Conservation (phyloP, 2,797 vertebrate genomes). For the Oreonectes daqikongensis region DNA sequence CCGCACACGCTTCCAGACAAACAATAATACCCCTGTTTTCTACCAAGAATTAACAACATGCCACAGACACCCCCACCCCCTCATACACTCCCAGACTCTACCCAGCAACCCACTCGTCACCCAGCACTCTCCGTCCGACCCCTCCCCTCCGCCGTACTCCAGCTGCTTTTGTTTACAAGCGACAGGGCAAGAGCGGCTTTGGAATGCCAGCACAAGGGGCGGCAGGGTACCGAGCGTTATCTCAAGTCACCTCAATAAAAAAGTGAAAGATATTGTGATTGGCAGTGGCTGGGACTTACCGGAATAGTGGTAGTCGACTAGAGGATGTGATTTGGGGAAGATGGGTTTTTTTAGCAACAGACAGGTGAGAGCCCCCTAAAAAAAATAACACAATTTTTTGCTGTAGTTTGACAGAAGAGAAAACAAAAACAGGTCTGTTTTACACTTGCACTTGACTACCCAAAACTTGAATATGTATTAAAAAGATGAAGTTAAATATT, state of each 20-base stretch:
- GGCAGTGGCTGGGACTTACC: constrained; percentile 70
- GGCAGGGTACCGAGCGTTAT: background rate
- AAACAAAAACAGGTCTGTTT: background rate
- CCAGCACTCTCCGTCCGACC: constrained; percentile 56
- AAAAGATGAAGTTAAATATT: too few species aligned
- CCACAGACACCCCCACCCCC: constrained; percentile 59
- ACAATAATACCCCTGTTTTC: constrained; percentile 75
- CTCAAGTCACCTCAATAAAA: background rate
- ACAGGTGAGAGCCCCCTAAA: constrained; percentile 85
- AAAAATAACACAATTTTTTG: constrained; percentile 28
- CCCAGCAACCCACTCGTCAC: constrained; percentile 67
- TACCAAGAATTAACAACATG: constrained; percentile 72
- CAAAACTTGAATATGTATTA: too few species aligned
- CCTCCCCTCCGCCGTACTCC: constrained; percentile 53
- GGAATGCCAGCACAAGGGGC: constrained; percentile 31
- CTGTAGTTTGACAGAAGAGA: background rate
- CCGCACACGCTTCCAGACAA: constrained; percentile 61
- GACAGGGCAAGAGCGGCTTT: constrained; percentile 10
- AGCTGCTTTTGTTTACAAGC: constrained; percentile 66
- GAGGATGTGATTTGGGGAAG: constrained; percentile 78
- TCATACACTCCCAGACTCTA: constrained; percentile 51
- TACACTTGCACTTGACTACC: background rate
- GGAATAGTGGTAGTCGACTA: constrained; percentile 93
- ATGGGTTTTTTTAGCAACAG: constrained; percentile 85
- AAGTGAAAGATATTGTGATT: background rate